These are phyloP conservation scores for Colletes latitarsis DNA, from an alignment of 1,140 invertebrate genomes.

Conservation along the genomic window DNA sequence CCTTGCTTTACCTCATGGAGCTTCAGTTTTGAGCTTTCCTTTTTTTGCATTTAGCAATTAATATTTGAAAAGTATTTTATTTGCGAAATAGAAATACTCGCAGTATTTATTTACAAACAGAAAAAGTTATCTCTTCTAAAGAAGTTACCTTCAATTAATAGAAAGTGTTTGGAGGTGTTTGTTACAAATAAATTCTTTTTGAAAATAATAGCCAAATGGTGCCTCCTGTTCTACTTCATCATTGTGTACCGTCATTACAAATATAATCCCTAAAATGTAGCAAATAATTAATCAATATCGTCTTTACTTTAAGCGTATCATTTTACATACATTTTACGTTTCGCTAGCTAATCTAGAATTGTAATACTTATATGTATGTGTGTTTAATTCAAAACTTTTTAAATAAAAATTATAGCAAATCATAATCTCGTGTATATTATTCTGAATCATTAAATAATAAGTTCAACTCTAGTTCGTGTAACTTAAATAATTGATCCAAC, in stretches of 20 bases:
- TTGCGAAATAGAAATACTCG: not conserved
- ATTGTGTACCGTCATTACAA: not conserved
- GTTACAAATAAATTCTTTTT: conserved; percentile 29
- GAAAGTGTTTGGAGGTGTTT: not conserved
- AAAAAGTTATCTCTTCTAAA: not conserved
- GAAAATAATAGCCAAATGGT: not conserved
- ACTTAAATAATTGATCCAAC: not conserved
- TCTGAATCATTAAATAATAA: not conserved
- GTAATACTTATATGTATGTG: conserved; percentile 35
- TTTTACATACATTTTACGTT: conserved; percentile 12
- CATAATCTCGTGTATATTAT: not conserved
- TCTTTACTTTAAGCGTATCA: conserved; percentile 1
- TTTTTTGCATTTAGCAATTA: conserved; percentile 4
- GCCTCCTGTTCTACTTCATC: conserved; percentile 1
- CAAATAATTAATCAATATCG: not conserved
- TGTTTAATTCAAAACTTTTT: conserved; percentile 30
- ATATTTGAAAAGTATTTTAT: conserved; percentile 27
- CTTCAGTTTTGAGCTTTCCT: conserved; percentile 6
- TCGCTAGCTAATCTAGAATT: conserved; percentile 23
- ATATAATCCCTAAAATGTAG: not conserved
- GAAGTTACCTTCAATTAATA: conserved; percentile 9
- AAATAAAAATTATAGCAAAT: conserved; percentile 35
- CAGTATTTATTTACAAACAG: conserved; percentile 34
- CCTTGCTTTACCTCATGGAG: conserved; percentile 7
- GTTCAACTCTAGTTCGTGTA: not conserved